Evolutionary conservation across 2,888 invertebrate genomes (phyloP), one percentile per base, ranked within the genome.

Genomic region (Brenthis daphne): DNA sequence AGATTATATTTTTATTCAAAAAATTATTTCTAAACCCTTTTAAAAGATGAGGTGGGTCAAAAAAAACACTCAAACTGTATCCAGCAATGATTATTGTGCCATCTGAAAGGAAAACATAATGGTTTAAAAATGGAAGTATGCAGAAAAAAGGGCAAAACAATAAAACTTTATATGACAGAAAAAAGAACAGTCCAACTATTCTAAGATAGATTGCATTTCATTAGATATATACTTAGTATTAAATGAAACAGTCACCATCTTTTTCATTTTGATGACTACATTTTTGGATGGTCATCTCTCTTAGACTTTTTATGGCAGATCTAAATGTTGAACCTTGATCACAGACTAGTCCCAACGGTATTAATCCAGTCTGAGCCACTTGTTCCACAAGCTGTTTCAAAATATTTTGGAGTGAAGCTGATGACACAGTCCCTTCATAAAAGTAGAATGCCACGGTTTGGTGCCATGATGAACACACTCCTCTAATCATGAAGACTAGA

Each of bases 241-340:
- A 33, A 33, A 33, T 33, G 53, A 29, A 47, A 53, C 16, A 68
- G 65, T 69, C n/a, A 68, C 66, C 70, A 57, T 70, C 29, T 56
- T n/a, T n/a, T 56, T 54, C 57, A 67, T 56, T 64, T 65, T 69
- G 57, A 8, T 56, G 13, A 56, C n/a, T 68, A n/a, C 65, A 50
- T 55, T n/a, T 61, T 16, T 60, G 70, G n/a, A 51, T 50, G 6
- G 75, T 72, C 3, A 64, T 65, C 51, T 69, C 51, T 55, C 57
- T 67, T 2, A 73, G 69, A 1, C 11, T 37, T 68, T 71, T 76
- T 8, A 77, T 47, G 0, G 73, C 73, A 43, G 70, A 61, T 33
- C 73, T 61, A 67, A 77, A 78, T 58, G 77, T 77, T 2, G 75
- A 63, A 1, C 77, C 75, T 67, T 78, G 75, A 16, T 78, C 75